Evolutionary conservation across 2,113 vertebrate species (phyloP).

Genomic region (Hyaena hyaena): DNA sequence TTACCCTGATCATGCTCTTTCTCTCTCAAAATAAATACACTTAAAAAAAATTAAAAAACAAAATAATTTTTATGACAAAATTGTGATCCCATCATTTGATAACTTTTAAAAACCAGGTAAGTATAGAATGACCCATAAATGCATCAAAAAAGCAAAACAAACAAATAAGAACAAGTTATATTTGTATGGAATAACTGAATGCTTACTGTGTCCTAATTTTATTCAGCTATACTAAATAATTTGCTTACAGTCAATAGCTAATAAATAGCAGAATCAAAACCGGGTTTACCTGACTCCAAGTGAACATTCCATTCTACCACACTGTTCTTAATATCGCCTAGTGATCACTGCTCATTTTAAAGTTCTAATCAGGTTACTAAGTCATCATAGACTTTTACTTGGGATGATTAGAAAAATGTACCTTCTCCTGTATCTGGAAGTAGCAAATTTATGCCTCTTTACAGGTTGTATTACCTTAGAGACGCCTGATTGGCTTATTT

Average conservation of each 20-base stretch:
- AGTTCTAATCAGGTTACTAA: background rate
- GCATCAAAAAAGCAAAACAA: background rate
- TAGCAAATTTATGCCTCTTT: background rate
- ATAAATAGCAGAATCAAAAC: background rate
- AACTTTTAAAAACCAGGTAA: slow-evolving; percentile 49
- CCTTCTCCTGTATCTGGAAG: background rate
- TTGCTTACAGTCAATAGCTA: background rate
- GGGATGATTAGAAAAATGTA: background rate
- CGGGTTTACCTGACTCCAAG: background rate
- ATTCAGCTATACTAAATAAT: background rate
- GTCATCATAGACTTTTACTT: background rate
- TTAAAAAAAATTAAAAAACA: background rate
- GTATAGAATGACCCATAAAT: background rate
- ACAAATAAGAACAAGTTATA: background rate
- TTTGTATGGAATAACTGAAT: background rate
- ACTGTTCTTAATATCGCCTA: background rate
- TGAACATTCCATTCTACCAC: background rate
- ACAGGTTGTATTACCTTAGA: background rate
- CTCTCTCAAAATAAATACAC: too few species aligned
- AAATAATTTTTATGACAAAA: slow-evolving; percentile 47
- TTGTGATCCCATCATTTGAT: background rate
- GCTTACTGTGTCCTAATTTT: background rate
- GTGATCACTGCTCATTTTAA: background rate
- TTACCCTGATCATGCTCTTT: too few species aligned
- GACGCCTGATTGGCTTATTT: background rate